Base-by-base conservation (phyloP, 2,113 vertebrate species). In the Ceratotherium simum region DNA sequence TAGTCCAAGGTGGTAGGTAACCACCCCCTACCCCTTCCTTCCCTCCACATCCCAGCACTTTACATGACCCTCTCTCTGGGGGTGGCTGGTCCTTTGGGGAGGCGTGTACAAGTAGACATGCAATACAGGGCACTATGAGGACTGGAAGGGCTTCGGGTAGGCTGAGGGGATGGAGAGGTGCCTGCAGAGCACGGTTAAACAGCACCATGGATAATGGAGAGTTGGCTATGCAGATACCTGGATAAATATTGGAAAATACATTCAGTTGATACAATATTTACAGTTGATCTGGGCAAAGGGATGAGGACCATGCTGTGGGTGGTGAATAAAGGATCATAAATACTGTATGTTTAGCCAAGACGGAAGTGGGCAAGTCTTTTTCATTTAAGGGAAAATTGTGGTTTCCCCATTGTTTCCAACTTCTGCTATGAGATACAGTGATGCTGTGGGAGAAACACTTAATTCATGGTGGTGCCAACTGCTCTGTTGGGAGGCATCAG, bases 121-220 rank as follows among this genome's bases (percentile, higher is more conserved):
- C 6, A 0, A 17, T 18, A 42, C 29, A 6, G 1, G 3, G 58
- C 2, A 0, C 69, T 18, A 5, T 6, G 95, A 62, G 25, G 25
- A 69, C 46, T n/a, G 29, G 25, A 67, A n/a, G 56, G n/a, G 20
- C 29, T 65, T 36, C 0, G 3, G 73, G 39, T 8, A 29, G 60
- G 36, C 21, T 39, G 8, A n/a, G 42, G 13, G 13, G 10, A 27
- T n/a, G 42, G 12, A 67, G 18, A 51, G 20, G 20, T 46, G 3
- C 27, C 12, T 1, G 1, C 2, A 62, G 84, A 81, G 25, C 31
- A 8, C 0, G 0, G 36, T 29, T 46, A 54, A 60, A 54, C 46
- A 9, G 60, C 2, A 48, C 18, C 3, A 0, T 0, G 23, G 31
- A 6, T 29, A 48, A 48, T 0, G 2, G 48, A 13, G 11, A 73